Conservation (phyloP, 2,888 invertebrate species). For the Stomorhina lunata region DNA sequence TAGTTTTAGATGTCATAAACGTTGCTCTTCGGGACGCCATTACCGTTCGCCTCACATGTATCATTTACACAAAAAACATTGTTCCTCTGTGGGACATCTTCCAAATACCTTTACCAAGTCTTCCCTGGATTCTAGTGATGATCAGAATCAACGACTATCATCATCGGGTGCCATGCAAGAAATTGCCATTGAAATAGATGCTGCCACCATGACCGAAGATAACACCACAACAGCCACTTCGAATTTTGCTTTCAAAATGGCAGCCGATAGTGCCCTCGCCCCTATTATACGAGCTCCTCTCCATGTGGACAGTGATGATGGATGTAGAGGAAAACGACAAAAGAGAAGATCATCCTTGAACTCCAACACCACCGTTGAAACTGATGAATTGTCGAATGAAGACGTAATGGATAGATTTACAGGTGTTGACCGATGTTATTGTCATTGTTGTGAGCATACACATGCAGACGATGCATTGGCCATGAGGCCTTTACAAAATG, state of each 20-base stretch:
- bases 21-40: constrained; percentile 49
- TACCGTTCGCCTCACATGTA: constrained; percentile 50
- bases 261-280: constrained; percentile 67
- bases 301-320: constrained; percentile 66
- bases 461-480: neutral
- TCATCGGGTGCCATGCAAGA: constrained; percentile 66
- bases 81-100: constrained; percentile 66
- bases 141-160: constrained; percentile 65
- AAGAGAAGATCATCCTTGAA: constrained; percentile 70
- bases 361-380: constrained; percentile 74
- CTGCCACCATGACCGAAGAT: constrained; percentile 77
- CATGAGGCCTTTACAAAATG: constrained; percentile 68
- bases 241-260: constrained; percentile 74
- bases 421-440: constrained; percentile 21
- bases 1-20: constrained; percentile 46
- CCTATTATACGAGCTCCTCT: constrained; percentile 73
- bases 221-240: constrained; percentile 76
- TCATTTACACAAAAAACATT: constrained; percentile 54
- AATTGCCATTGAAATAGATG: constrained; percentile 77
- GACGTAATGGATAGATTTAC: constrained; percentile 70
- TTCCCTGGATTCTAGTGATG: constrained; percentile 76
- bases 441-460: constrained; percentile 40
- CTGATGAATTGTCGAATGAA: constrained; percentile 73
- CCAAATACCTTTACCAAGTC: constrained; percentile 72
- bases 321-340: constrained; percentile 29